Evolutionary conservation across 1,140 invertebrate species (phyloP), one percentile per base, ranked within the genome.

Genomic region (Lasioglossum albipes): DNA sequence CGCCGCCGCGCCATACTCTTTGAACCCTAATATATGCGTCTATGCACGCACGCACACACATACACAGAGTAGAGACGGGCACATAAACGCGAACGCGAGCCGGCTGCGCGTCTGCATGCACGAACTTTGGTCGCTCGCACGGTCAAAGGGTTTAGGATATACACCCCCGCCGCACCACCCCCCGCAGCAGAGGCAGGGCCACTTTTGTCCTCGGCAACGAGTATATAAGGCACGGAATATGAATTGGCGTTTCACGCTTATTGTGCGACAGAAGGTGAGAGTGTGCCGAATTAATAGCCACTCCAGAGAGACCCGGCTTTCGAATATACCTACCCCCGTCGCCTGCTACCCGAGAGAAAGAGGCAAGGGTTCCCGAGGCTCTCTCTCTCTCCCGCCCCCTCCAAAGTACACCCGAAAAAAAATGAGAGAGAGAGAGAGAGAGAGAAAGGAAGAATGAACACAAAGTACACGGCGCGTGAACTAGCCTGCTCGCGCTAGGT

Each of bases 221-320:
- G 85, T 83, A 88, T 84, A 79, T 83, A 84, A 87, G 87, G 88
- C 79, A 88, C 81, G 84, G 89, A 88, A 90, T 90, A 91, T 91
- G 91, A 91, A 90, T 90, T 91, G 90, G 88, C 89, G 89, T 91
- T 91, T 91, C 90, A 89, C 90, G 87, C 89, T 89, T 90, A 91
- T 91, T 91, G 91, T 90, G 86, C 84, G 76, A 87, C 80, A 82
- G 81, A 83, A 87, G 89, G 83, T 79, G 87, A 90, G 90, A 91
- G 89, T 90, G 87, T 86, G 86, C 88, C 87, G 90, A 91, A 91
- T 91, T 91, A 91, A 91, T 90, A 91, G 89, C 89, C 89, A 91
- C 90, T 91, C 88, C 59, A 88, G 79, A 87, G 84, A 81, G 75
- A 85, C 57, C 75, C 79, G 59, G 80, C 75, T 83, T 83, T 81